These are phyloP conservation scores for Drosophila subsilvestris DNA, from an alignment of 2,888 invertebrate species.

Conservation along the genomic window DNA sequence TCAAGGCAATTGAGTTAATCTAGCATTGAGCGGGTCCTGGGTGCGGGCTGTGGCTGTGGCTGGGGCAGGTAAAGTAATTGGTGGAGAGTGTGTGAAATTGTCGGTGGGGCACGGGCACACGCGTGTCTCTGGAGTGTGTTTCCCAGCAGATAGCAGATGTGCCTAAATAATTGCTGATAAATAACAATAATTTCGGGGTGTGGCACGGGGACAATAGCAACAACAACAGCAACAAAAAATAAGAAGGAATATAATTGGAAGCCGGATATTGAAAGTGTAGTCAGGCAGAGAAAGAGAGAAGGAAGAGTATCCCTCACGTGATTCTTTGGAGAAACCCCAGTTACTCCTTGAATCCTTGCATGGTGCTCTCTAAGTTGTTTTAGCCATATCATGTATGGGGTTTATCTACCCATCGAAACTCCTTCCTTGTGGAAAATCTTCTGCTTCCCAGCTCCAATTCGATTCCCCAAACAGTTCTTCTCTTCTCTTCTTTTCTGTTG, in stretches of 20 bases:
- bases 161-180: constrained; percentile 52
- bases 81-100: constrained; percentile 53
- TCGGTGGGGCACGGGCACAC: constrained; percentile 1
- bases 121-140: constrained; percentile 43
- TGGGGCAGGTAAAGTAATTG: constrained; percentile 75
- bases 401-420: constrained; percentile 11
- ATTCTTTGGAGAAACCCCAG: constrained; percentile 8
- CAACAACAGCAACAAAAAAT: neutral
- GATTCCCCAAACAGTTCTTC: constrained; percentile 32
- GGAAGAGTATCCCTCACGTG: constrained; percentile 1
- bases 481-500: constrained; percentile 16
- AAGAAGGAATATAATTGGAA: constrained; percentile 28
- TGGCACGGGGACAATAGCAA: constrained; percentile 6
- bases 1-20: constrained; percentile 75
- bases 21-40: constrained; percentile 59
- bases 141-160: constrained; percentile 48
- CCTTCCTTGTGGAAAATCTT: constrained; percentile 6
- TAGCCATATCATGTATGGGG: constrained; percentile 5
- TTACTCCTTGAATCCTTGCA: constrained; percentile 6
- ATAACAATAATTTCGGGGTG: constrained; percentile 42
- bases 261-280: constrained; percentile 39
- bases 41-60: neutral
- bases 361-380: too few species aligned
- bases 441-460: constrained; percentile 12
- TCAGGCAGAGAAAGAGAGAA: constrained; percentile 13